Base-by-base conservation (phyloP, 2,113 vertebrate species). In the Rhinolophus sinicus region DNA sequence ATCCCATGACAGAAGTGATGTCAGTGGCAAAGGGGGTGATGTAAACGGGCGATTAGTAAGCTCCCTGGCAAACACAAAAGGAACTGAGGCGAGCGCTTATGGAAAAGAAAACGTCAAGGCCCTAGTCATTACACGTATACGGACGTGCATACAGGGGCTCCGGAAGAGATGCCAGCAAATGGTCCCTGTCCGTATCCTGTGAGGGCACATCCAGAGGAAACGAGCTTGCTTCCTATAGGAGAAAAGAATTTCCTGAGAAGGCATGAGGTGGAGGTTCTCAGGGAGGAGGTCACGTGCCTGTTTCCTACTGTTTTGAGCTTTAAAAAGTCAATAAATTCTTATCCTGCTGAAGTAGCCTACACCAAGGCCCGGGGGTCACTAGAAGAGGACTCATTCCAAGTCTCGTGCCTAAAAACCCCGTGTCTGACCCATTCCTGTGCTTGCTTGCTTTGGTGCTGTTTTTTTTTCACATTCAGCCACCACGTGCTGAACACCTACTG, bases 51-150 rank as follows among this genome's bases (percentile, higher is more conserved):
- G 12, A 4, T n/a, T 14, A 18, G 16, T 9, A 47, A 77, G 77
- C 50, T 16, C 30, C 22, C 44, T 70, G 26, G 21, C 16, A 33
- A 90, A 65, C 14, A 8, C 38, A 9, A 15, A 28, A 58, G 62
- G 19, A 47, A 58, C 26, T 3, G 58, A 86, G 44, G 38, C 28
- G 2, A 47, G 28, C 22, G 10, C 1, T 24, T 16, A 15, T 6
- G 24, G 75, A 73, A 47, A 40, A 58, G 35, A 22, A 10, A n/a
- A 62, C n/a, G 52, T 2, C 1, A 3, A 38, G 22, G 30, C 5
- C 5, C 0, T 13, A 28, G 9, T 38, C 72, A 44, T 11, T 4
- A 16, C 16, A 0, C 2, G 6, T 8, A 11, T 14, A 16, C 0
- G 13, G 11, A 16, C 0, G 13, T 40, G 38, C 60, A 18, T 4